Evolutionary conservation across 2,113 vertebrate genomes (phyloP), one percentile per base, ranked within the genome.

Genomic region (Prinia subflava): DNA sequence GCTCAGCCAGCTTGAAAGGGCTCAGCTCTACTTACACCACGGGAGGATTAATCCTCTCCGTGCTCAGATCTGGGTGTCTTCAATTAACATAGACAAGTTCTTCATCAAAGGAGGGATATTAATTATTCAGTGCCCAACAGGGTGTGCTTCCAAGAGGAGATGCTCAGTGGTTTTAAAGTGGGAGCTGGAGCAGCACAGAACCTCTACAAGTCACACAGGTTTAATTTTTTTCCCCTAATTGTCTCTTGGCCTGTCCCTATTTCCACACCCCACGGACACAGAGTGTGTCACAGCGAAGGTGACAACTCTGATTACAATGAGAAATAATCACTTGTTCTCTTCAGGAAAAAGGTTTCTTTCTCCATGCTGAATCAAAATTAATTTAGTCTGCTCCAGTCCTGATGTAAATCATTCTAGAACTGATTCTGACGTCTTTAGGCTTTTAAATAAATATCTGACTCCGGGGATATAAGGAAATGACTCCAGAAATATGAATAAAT

Each of bases 281-380:
- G 25, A 47, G 68, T 0, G 0, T 15, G 63, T 60, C 27, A n/a
- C 57, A 47, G 0, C 2, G 1, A 19, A 47, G 33, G 7, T n/a
- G 63, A 39, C 11, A 15, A 18, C 18, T n/a, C 35, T 60, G 18
- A 22, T 85, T n/a, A 7, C 8, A 20, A 17, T 15, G 41, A 35
- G 50, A 68, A 68, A 35, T 10, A 55, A 13, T 24, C 31, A 2
- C 22, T 64, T 59, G 11, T 11, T 82, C 44, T 31, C 49, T 35
- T 49, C 76, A 33, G n/a, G 37, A 55, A 41, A 53, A 68, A 27
- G 0, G 0, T 39, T 75, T 83, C 15, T 78, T 78, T 79, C 21
- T 33, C 24, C 9, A 1, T 1, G 4, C 22, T 60, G 80, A 50
- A 13, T 59, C 11, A 22, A 47, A 79, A 23, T 8, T 6, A 4